Percentiles rank a stretch among this genome's conserved stretches.
phyloP scores from a whole-genome alignment of 2,113 vertebrate genomes.

The Eulemur macaco region DNA sequence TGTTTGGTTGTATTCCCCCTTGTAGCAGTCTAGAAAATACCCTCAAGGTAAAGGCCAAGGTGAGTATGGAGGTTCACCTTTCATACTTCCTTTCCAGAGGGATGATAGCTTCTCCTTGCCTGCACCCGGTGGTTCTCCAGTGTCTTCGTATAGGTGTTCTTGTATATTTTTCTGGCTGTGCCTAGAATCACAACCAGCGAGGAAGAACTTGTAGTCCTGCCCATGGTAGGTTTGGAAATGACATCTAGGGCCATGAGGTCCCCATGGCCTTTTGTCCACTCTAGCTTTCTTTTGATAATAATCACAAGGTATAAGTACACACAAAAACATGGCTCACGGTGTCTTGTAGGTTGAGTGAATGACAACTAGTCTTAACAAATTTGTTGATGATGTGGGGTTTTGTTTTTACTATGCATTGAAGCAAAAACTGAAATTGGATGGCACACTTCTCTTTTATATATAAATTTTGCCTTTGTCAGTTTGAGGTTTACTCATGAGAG shows the following conservation, averaged over 20 bases:
- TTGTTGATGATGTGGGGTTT: background rate
- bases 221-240: background rate
- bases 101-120: background rate
- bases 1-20: background rate
- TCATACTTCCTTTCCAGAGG: background rate
- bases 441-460: background rate
- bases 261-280: background rate
- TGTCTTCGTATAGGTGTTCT: background rate
- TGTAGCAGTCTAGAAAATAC: background rate
- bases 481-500: background rate
- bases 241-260: background rate
- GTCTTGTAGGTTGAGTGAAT: background rate
- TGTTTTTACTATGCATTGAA: background rate
- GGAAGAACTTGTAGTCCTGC: background rate
- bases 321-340: background rate
- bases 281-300: background rate
- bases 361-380: background rate
- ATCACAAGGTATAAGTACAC: background rate
- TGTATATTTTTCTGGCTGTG: background rate
- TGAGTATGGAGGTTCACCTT: background rate
- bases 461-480: background rate
- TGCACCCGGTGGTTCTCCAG: background rate
- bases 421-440: background rate
- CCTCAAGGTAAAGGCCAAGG: background rate
- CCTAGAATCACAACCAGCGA: background rate